Evolutionary conservation across 2,113 vertebrate genomes (phyloP).

Genomic region (Clarias magur): DNA sequence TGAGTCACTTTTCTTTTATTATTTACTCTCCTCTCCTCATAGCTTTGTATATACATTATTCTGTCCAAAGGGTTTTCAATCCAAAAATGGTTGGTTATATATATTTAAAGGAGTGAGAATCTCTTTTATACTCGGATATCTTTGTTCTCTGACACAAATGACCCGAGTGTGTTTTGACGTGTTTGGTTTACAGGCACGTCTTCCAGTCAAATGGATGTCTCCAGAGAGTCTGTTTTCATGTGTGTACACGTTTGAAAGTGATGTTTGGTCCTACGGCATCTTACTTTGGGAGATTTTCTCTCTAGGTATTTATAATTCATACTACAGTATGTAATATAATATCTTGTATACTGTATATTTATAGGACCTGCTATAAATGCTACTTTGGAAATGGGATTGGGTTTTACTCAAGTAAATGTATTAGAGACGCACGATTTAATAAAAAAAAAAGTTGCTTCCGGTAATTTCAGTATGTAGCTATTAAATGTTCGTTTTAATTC

Average conservation of each 20-base stretch:
- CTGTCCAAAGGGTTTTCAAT: neutral
- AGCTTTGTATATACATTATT: neutral
- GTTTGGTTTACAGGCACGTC: conserved; percentile 80
- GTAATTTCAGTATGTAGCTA: no score
- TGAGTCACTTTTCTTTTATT: conserved; percentile 71
- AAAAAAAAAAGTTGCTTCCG: no score
- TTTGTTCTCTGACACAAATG: neutral
- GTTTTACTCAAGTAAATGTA: neutral
- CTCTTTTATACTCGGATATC: neutral
- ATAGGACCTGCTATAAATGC: neutral
- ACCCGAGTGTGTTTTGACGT: neutral
- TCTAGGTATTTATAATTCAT: conserved; percentile 75
- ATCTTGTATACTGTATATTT: neutral
- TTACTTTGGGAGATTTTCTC: conserved; percentile 98
- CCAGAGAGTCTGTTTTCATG: conserved; percentile 97
- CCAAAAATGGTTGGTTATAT: neutral
- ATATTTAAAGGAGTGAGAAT: neutral
- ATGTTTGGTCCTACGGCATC: conserved; percentile 98
- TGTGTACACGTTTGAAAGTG: conserved; percentile 95
- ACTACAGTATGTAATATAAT: neutral
- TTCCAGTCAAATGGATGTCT: conserved; percentile 99
- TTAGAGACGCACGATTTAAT: no score
- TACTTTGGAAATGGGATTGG: neutral
- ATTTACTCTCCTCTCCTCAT: neutral
- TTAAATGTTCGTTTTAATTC: no score